Percentiles rank a stretch among this genome's conserved stretches.
Evolutionary conservation across 2,888 invertebrate species (phyloP).

Genomic region (Ceramica pisi): DNA sequence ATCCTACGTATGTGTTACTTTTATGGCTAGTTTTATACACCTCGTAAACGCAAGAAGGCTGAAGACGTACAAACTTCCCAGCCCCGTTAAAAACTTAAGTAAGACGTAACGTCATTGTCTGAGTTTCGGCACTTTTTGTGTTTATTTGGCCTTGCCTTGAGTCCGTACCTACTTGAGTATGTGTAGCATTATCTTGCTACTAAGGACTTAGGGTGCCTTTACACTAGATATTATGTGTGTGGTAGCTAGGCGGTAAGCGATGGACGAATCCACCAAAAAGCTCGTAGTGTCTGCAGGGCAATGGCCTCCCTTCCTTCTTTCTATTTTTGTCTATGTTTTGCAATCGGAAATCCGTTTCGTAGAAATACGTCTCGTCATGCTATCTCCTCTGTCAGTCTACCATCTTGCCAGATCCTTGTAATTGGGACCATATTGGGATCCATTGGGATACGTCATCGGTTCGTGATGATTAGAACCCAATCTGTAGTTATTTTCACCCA

Average conservation of each 20-base stretch:
- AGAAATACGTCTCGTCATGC: no score
- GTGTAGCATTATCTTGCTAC: conserved; percentile 18
- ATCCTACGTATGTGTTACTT: conserved; percentile 23
- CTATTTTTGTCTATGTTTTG: no score
- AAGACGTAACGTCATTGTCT: conserved; percentile 45
- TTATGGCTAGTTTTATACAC: conserved; percentile 41
- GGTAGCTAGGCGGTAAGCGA: no score
- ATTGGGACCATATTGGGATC: no score
- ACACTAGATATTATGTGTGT: neutral
- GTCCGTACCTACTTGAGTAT: conserved; percentile 6
- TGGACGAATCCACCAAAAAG: neutral
- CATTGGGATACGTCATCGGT: no score
- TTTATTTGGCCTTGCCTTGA: conserved; percentile 22
- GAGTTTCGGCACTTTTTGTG: conserved; percentile 43
- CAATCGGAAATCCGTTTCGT: no score
- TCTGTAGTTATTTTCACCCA: no score
- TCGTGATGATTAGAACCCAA: no score
- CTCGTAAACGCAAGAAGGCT: conserved; percentile 44
- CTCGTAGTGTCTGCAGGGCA: no score
- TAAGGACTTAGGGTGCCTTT: neutral
- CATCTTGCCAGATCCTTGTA: no score
- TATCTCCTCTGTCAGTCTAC: no score
- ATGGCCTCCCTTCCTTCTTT: no score
- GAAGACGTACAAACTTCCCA: conserved; percentile 37
- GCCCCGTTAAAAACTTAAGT: conserved; percentile 54